Conservation (phyloP, 2,888 invertebrate species). For the Dendrolimus houi region DNA sequence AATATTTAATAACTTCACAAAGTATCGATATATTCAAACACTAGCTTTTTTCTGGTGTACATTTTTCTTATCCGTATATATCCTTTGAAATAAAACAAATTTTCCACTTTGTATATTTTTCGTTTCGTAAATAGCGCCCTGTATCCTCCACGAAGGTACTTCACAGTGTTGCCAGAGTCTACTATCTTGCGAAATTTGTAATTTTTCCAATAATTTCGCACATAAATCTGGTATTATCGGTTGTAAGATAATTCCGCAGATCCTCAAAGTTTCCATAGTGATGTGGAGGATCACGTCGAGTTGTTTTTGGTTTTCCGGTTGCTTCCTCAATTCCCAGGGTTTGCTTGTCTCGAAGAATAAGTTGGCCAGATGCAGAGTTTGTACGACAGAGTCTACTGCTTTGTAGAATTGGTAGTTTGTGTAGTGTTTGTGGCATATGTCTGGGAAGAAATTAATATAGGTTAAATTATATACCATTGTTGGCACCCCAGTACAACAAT, state of each 20-base stretch:
- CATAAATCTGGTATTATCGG: slow-evolving; percentile 90
- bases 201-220: slow-evolving; percentile 81
- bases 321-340: slow-evolving; percentile 91
- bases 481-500: too few relatives aligned
- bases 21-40: slow-evolving; percentile 12
- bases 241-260: slow-evolving; percentile 83
- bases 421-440: slow-evolving; percentile 81
- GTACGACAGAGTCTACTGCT: slow-evolving; percentile 86
- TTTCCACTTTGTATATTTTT: slow-evolving; percentile 58
- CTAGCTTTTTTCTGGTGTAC: slow-evolving; percentile 40
- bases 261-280: slow-evolving; percentile 89
- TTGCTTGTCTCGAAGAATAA: slow-evolving; percentile 89
- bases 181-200: slow-evolving; percentile 56
- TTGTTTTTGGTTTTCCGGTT: slow-evolving; percentile 69
- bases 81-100: slow-evolving; percentile 59
- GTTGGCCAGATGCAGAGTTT: slow-evolving; percentile 86
- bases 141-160: slow-evolving; percentile 52
- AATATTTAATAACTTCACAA: too few relatives aligned
- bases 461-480: too few relatives aligned
- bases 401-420: slow-evolving; percentile 87
- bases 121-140: slow-evolving; percentile 52
- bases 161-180: slow-evolving; percentile 54
- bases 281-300: slow-evolving; percentile 86
- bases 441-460: slow-evolving; percentile 65
- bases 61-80: slow-evolving; percentile 47